Conservation (phyloP, 2,797 vertebrate species). For the Malurus leucopterus region DNA sequence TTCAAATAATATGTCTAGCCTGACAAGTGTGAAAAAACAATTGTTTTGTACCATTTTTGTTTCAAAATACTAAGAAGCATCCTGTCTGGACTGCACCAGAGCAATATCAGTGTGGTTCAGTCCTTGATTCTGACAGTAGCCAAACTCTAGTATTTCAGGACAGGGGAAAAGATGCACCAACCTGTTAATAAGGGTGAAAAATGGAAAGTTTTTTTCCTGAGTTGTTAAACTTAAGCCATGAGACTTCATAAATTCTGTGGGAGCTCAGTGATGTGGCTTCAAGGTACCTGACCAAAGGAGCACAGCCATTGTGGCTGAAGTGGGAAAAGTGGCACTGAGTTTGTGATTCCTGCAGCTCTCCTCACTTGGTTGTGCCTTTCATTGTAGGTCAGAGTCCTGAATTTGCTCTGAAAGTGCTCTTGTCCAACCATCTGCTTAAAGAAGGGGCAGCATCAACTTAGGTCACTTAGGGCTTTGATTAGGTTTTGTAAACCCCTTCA, state of each 20-base stretch:
- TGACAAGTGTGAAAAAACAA: neutral
- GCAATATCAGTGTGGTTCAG: neutral
- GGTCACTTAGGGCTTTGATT: neutral
- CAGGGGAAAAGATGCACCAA: neutral
- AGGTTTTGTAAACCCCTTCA: neutral
- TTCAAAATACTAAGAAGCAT: neutral
- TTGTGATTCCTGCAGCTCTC: neutral
- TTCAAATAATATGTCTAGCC: neutral
- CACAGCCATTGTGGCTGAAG: fast-evolving
- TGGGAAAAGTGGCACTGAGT: neutral
- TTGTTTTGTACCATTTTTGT: neutral
- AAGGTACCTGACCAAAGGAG: neutral
- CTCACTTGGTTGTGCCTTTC: neutral
- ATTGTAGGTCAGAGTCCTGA: neutral
- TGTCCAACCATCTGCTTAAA: neutral
- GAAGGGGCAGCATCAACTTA: neutral
- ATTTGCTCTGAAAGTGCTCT: neutral
- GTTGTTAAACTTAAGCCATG: neutral
- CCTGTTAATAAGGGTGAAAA: neutral
- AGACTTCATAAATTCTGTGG: neutral
- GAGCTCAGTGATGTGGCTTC: neutral
- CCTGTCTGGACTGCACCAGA: neutral
- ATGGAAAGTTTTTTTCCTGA: neutral
- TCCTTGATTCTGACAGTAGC: neutral
- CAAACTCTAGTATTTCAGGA: fast-evolving